Base-by-base conservation (phyloP, 2,888 invertebrate genomes). In the Cerceris rybyensis region DNA sequence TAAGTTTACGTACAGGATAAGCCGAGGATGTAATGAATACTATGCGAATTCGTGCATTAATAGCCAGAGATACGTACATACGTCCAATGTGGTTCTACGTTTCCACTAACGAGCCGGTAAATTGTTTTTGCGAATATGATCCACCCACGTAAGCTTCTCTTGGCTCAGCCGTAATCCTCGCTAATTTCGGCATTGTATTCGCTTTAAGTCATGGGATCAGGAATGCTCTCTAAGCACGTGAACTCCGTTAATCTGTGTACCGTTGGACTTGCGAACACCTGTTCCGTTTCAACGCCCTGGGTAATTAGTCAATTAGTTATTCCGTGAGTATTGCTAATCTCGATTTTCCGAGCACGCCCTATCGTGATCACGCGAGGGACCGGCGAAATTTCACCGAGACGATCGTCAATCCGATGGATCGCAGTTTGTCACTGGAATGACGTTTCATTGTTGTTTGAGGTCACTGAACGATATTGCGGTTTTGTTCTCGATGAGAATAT, bases 271-370 rank as follows among this genome's bases (percentile, higher is more conserved):
- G 58, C 76, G 64, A 82, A 79, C 87, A 87, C 80, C 87, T 86
- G 86, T 84, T 86, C 81, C 81, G 57, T 82, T 87, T 84, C 86
- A 70, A 63, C 75, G 70, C 58, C 61, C 57, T 57, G 58, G 43
- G 69, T 82, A 86, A 87, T 82, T 82, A 86, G 77, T 80, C 78
- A 81, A 82, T 87, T 87, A 86, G 73, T 70, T 69, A 68, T 76
- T 80, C 61, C 57, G 54, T 60, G 67, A 64, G 65, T 78, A 69
- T 81, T 71, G 28, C 59, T 1, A 68, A 41, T 61, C 39, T 68
- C 39, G 39, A 46, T 61, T 54, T 39, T 39, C 7, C 11, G 7
- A n/a, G 9, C 2, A 46, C 46, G 1, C 2, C 8, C 11, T 46
- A 11, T 46, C 46, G 8, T 6, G 46, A 46, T 46, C 46, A 5